Evolutionary conservation across 2,113 vertebrate genomes (phyloP), one percentile per base, ranked within the genome.

Genomic region (Caranx ignobilis): DNA sequence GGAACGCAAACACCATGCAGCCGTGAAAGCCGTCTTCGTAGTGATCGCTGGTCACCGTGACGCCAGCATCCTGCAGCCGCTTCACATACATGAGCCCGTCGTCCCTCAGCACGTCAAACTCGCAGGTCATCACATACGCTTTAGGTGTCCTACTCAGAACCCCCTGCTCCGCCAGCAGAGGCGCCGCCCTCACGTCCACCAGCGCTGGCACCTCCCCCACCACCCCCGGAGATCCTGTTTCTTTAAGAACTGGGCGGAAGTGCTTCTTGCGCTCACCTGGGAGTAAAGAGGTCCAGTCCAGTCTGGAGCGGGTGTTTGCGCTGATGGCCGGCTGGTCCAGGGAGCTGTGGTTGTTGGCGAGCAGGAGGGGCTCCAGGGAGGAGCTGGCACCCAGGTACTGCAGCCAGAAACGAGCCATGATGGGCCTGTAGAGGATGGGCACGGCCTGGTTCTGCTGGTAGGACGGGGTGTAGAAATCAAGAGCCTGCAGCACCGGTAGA

Each of bases 401-500:
- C 34, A 99, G 88, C 97, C 97, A 99, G 81, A 96, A 98, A 11
- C 93, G 95, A 9, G 95, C 93, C 97, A 99, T 97, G 91, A 95
- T n/a, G 0, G 87, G 88, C 9, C 96, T 91, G 54, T 96, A 93
- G 2, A 99, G 94, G 88, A 99, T 95, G 2, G 97, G 96, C n/a
- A 95, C 91, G 13, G 96, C 91, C 84, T 71, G 84, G 77, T 98
- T 99, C 92, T 99, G 97, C 94, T 97, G 97, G 75, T 98, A 97
- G 3, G 97, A 99, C 0, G 98, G 94, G 0, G 98, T 99, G 84
- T 97, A 94, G 91, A 99, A 99, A 91, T 99, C 98, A 4, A 99
- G 94, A 0, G 96, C 95, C 88, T 99, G 98, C 43, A 99, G 96
- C 35, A 96, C 97, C 0, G 98, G 52, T 99, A 99, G 76, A 99